These are phyloP conservation scores for Oscheius onirici DNA, from an alignment of 2,888 invertebrate species.

Conservation along the genomic window DNA sequence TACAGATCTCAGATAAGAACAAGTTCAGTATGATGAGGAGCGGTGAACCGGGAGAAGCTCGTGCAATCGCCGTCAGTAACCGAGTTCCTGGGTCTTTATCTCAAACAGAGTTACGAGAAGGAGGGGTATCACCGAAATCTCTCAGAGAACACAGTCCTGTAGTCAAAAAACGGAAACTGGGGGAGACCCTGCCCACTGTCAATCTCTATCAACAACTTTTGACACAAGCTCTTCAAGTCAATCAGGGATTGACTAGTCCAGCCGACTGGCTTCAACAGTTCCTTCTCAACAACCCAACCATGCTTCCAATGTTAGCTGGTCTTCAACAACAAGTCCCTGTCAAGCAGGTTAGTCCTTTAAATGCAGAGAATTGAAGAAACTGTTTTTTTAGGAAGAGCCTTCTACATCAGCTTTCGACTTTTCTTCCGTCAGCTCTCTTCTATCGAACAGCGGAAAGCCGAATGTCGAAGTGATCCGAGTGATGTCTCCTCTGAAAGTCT, in stretches of 20 bases:
- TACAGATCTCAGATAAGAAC: not conserved
- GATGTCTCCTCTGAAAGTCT: slow-evolving; percentile 33
- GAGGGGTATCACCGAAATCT: not conserved
- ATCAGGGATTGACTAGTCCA: not conserved
- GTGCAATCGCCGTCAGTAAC: slow-evolving; percentile 49
- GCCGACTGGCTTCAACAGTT: slow-evolving; percentile 26
- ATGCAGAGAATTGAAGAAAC: no score
- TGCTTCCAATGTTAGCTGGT: slow-evolving; percentile 26
- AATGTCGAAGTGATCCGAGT: slow-evolving; percentile 1
- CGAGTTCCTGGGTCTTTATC: slow-evolving; percentile 50
- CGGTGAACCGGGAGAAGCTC: slow-evolving; percentile 43
- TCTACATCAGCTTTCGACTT: slow-evolving; percentile 27
- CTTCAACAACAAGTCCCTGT: slow-evolving; percentile 9
- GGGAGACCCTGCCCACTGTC: not conserved
- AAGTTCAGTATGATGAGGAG: slow-evolving; percentile 45
- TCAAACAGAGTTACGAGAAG: slow-evolving; percentile 45
- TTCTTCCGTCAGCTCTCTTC: slow-evolving; percentile 17
- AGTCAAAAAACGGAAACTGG: slow-evolving; percentile 17
- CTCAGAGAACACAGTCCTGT: not conserved
- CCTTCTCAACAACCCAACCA: slow-evolving; percentile 35
- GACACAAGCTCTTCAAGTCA: not conserved
- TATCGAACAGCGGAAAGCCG: slow-evolving; percentile 1
- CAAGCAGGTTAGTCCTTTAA: slow-evolving; percentile 16
- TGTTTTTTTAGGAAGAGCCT: slow-evolving; percentile 25
- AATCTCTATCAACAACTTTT: not conserved